A percentile compares a stretch with the other conserved stretches of the same genome.
Evolutionary conservation across 2,888 invertebrate genomes (phyloP).

Genomic region (Schrankia costaestrigalis): DNA sequence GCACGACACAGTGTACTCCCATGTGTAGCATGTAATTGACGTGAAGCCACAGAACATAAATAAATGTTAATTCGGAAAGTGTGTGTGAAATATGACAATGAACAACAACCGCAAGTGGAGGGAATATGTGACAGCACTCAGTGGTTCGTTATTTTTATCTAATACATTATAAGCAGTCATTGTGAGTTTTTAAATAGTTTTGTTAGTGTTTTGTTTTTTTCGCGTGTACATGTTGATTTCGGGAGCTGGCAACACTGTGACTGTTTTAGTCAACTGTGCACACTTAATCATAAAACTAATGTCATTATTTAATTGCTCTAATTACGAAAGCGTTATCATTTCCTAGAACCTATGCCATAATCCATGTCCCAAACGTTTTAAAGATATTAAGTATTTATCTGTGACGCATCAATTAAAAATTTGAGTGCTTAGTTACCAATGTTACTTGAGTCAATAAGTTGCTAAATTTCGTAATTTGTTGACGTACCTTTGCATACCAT

Average conservation of each 20-base stretch:
- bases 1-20: constrained; percentile 45
- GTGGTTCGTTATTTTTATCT: constrained; percentile 63
- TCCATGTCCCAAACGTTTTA: no score
- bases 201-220: constrained; percentile 20
- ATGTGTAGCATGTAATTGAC: constrained; percentile 46
- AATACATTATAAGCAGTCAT: constrained; percentile 27
- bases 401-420: no score
- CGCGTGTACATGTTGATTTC: constrained; percentile 5
- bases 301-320: no score
- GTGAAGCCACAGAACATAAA: constrained; percentile 53
- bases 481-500: no score
- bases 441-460: no score
- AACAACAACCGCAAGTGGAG: constrained; percentile 70
- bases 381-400: no score
- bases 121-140: constrained; percentile 74
- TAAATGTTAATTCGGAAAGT: constrained; percentile 67
- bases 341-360: no score
- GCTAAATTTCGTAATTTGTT: no score
- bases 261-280: constrained; percentile 21
- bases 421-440: no score
- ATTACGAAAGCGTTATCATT: no score
- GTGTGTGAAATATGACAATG: constrained; percentile 58
- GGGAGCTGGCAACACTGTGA: constrained; percentile 30
- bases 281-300: constrained; percentile 11
- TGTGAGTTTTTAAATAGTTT: constrained; percentile 17